Percentiles rank a stretch among this genome's conserved stretches.
These are phyloP conservation scores for Peromyscus nudipes DNA, from an alignment of 2,797 vertebrate genomes.

Conservation along the genomic window DNA sequence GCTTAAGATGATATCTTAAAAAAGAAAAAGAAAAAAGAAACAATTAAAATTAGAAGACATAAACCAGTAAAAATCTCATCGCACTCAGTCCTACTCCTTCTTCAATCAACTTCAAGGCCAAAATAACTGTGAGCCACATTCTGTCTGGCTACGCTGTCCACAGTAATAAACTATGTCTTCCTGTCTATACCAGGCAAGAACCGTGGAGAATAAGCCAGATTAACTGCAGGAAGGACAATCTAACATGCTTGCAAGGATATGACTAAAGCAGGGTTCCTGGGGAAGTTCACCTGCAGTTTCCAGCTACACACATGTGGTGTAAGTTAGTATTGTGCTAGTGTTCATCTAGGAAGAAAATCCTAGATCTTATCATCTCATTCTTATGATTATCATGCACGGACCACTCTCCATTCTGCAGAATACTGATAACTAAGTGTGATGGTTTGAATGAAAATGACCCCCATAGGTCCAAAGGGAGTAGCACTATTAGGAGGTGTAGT, in stretches of 20 bases:
- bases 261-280: not conserved
- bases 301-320: not conserved
- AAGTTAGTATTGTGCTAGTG: not conserved
- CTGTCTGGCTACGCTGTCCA: not conserved
- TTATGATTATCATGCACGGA: not conserved
- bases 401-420: constrained; percentile 19
- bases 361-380: not conserved
- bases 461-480: not conserved
- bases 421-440: not conserved
- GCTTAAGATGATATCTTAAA: not conserved
- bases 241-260: not conserved
- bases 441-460: not conserved
- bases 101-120: not conserved
- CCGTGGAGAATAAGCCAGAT: not conserved
- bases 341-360: constrained; percentile 39
- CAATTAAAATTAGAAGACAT: constrained; percentile 10
- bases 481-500: not conserved
- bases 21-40: not conserved
- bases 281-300: constrained; percentile 8
- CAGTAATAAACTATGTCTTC: not conserved
- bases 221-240: not conserved
- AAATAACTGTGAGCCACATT: constrained; percentile 25
- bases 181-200: not conserved
- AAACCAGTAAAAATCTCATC: not conserved
- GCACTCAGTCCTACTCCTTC: not conserved